Percentiles rank a stretch among this genome's conserved stretches.
Conservation (phyloP, 2,113 vertebrate species). For the Chunga burmeisteri region DNA sequence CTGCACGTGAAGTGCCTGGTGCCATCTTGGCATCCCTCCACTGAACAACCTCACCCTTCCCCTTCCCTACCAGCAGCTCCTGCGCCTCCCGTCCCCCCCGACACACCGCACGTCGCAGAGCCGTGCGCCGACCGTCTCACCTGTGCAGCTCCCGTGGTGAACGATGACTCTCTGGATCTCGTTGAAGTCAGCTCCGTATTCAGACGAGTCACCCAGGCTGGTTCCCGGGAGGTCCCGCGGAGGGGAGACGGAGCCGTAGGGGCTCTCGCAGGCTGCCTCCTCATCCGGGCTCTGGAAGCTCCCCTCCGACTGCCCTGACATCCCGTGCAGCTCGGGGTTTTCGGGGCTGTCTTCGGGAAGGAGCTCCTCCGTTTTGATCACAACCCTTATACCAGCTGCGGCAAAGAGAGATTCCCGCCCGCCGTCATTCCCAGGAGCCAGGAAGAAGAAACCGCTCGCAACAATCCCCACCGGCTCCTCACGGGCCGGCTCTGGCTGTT, state of each 20-base stretch:
- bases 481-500: fast-evolving
- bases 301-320: slow-evolving; percentile 54
- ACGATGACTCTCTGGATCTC: slow-evolving; percentile 71
- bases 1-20: fast-evolving
- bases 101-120: fast-evolving
- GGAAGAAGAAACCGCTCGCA: fast-evolving
- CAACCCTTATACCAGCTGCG: slow-evolving; percentile 65
- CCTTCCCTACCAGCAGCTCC: neutral
- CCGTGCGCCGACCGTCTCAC: fast-evolving
- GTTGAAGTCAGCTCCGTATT: slow-evolving; percentile 18
- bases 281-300: slow-evolving; percentile 57
- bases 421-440: fast-evolving
- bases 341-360: slow-evolving; percentile 60
- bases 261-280: slow-evolving; percentile 50
- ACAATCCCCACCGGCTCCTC: fast-evolving
- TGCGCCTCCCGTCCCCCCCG: fast-evolving
- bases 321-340: slow-evolving; percentile 56
- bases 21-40: neutral
- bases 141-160: slow-evolving; percentile 56
- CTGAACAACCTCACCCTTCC: neutral
- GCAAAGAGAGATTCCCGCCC: neutral
- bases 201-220: slow-evolving; percentile 21
- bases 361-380: slow-evolving; percentile 69
- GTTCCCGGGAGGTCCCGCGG: slow-evolving; percentile 17
- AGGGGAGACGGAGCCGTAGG: slow-evolving; percentile 44